Evolutionary conservation across 53 echinoderm and acorn worm genomes (phyloP), one percentile per base, ranked within the genome.

Genomic region (Glandiceps talaboti): DNA sequence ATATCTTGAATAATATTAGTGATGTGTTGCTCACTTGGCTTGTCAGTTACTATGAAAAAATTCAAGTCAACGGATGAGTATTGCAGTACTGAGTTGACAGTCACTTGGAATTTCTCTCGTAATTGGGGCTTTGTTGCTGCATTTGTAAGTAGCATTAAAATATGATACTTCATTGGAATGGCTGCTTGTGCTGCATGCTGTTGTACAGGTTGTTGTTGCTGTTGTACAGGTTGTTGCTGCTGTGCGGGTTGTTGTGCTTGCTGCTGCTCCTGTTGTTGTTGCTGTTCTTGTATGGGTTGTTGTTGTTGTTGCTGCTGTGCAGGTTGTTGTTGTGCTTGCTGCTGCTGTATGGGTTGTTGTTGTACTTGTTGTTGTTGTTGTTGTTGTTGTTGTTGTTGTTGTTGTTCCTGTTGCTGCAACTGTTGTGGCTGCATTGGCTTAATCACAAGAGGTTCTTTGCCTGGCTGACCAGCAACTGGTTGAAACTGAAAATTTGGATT

Each of bases 41-140:
- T 83, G 77, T 94, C 95, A 74, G 90, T 88, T 0, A 94, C 95
- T 76, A 94, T 92, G 77, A 92, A 92, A 78, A 94, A 94, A 74
- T 92, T 88, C 74, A 94, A 79, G 84, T 94, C 85, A 28, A 94
- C 80, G 10, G 92, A 91, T 12, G 92, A 80, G 77, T 86, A 86
- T 25, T 82, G 84, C 77, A 94, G 83, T 31, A 94, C 90, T 45
- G 95, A 94, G 76, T 82, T 90, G 25, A 83, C 83, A 73, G 91
- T 92, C 1, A 87, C 90, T 32, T 88, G 86, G 84, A 94, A 94
- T 29, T 91, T 77, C 32, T 82, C 87, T 72, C 91, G 92, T 26
- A 94, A 76, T 77, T 94, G 87, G 0, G 90, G 90, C 73, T 88
- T 84, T 76, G 76, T 88, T 76, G 92, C 78, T 0, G 95, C 88